Conservation (phyloP, 2,888 invertebrate genomes). For the Cordilura impudica region DNA sequence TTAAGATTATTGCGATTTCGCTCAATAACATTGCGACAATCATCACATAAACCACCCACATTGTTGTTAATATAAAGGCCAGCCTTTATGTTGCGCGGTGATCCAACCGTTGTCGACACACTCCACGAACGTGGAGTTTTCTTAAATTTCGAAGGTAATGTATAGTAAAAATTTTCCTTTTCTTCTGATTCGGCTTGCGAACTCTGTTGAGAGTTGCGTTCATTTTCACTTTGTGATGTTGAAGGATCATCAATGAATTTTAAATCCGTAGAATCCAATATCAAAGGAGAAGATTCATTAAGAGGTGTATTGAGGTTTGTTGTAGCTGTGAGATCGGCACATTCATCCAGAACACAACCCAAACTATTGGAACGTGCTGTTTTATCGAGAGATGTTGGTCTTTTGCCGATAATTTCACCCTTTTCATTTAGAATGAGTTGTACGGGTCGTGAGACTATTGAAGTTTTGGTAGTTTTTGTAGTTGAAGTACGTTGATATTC, state of each 20-base stretch:
- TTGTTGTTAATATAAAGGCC: constrained; percentile 64
- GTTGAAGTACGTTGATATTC: constrained; percentile 72
- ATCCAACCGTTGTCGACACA: neutral
- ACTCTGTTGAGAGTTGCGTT: constrained; percentile 68
- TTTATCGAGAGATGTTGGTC: constrained; percentile 54
- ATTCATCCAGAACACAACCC: constrained; percentile 73
- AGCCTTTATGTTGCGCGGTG: constrained; percentile 29
- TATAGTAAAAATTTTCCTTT: constrained; percentile 50
- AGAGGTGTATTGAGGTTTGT: constrained; percentile 28
- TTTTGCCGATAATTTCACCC: constrained; percentile 71
- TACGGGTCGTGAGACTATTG: constrained; percentile 71
- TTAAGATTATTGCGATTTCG: constrained; percentile 73
- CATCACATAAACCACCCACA: constrained; percentile 71
- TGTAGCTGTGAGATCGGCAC: constrained; percentile 30
- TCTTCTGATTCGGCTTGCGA: constrained; percentile 43
- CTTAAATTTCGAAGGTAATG: constrained; percentile 56
- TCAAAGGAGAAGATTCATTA: constrained; percentile 47
- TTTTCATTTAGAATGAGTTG: constrained; percentile 72
- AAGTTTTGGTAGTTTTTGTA: constrained; percentile 73
- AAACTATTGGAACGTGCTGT: constrained; percentile 74
- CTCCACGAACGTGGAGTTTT: constrained; percentile 50
- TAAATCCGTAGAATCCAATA: constrained; percentile 67
- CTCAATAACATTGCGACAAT: constrained; percentile 72
- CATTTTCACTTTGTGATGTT: constrained; percentile 74
- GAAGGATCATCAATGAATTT: constrained; percentile 76